Base-by-base conservation (phyloP, 2,888 invertebrate genomes). In the Muschampia plurimacula region DNA sequence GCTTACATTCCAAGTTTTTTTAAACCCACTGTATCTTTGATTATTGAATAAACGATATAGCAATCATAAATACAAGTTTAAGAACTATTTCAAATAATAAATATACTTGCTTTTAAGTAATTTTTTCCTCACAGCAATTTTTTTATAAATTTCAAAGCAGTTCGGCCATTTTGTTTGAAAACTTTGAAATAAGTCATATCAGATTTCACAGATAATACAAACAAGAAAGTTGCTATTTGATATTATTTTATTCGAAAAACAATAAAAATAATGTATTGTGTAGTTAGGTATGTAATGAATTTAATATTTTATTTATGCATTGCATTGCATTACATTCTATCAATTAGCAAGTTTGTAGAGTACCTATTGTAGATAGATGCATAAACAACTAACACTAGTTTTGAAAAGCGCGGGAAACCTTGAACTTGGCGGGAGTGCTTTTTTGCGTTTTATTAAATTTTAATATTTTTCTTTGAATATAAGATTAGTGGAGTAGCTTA, bases 131-230 rank as follows among this genome's bases (percentile, higher is more conserved):
- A 80, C 82, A 84, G 82, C 81, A 85, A 55, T 55, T 55, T 80
- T 78, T 83, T 82, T 82, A 80, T 79, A 84, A 82, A 86, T 83
- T 84, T 84, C 80, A 84, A 76, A 83, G 84, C 80, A 76, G 76
- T 82, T 86, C 91, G 83, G 91, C 91, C 91, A 91, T 91, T 91
- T 91, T 91, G 91, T 90, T 89, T 87, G 52, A 83, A 84, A 84
- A n/a, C n/a, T 32, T 32, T 85, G 81, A 7, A 52, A 15, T 74
- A 67, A 75, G 62, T 62, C 44, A 65, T 22, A 65, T 46, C 55
- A 69, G 41, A 41, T 41, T 41, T 41, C 9, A 64, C 46, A 64
- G 44, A 64, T 64, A 64, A 46, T 22, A 9, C 28, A 15, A 41
- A 41, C 9, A 41, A 41, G 41, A 41, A 41, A 41, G 8, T 5